These are phyloP conservation scores for Chelmon rostratus DNA, from an alignment of 2,797 vertebrate species.

Conservation along the genomic window DNA sequence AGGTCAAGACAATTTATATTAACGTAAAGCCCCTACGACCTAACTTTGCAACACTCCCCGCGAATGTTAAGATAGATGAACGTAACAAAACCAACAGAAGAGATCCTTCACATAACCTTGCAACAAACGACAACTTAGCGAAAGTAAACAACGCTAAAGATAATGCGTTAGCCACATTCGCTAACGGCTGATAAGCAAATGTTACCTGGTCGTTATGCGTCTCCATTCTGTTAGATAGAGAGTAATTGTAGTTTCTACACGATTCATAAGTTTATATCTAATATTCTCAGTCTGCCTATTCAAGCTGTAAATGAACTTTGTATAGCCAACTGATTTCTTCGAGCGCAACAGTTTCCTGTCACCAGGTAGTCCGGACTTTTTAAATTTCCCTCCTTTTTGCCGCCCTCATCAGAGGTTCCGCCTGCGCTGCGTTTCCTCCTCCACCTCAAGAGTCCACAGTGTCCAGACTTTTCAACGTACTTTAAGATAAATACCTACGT, in stretches of 20 bases:
- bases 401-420: conserved; percentile 68
- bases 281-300: fast-evolving
- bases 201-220: conserved; percentile 78
- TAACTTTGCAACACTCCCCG: fast-evolving
- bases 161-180: conserved; percentile 47
- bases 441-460: background rate
- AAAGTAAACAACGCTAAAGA: conserved; percentile 43
- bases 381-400: conserved; percentile 84
- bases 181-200: conserved; percentile 18
- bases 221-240: conserved; percentile 73
- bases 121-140: background rate
- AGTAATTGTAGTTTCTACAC: background rate
- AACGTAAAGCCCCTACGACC: fast-evolving
- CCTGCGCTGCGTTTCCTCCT: conserved; percentile 26
- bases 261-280: fast-evolving
- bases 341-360: background rate
- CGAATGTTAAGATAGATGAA: background rate
- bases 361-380: conserved; percentile 62
- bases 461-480: background rate
- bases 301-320: background rate
- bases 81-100: background rate
- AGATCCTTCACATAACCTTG: background rate
- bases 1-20: background rate
- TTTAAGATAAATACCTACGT: background rate
- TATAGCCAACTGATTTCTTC: background rate